These are phyloP conservation scores for Atherix ibis DNA, from an alignment of 2,888 invertebrate species.

Conservation along the genomic window DNA sequence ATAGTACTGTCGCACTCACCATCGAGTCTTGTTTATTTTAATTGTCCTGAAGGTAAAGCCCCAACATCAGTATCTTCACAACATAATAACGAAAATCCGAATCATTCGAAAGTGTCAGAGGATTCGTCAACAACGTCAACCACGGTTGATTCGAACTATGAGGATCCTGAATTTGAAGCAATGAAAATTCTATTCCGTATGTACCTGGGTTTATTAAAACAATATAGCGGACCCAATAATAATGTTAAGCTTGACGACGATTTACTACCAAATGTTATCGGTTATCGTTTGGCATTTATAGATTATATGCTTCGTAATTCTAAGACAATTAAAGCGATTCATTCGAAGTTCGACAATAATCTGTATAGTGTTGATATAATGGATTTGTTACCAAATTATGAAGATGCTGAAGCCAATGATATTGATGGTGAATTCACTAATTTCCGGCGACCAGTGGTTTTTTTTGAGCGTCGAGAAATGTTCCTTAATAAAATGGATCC, in stretches of 20 bases:
- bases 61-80: neutral
- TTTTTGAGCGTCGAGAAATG: constrained; percentile 9
- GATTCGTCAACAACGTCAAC: neutral
- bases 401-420: neutral
- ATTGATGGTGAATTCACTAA: neutral
- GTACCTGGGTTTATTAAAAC: constrained; percentile 37
- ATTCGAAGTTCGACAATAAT: constrained; percentile 5
- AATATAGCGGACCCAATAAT: constrained; percentile 13
- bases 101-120: neutral
- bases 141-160: constrained; percentile 8
- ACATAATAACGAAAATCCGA: neutral
- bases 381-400: neutral
- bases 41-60: neutral
- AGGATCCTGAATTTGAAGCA: constrained; percentile 30
- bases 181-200: constrained; percentile 45
- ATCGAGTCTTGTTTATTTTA: neutral
- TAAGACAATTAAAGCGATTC: constrained; percentile 7
- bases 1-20: neutral
- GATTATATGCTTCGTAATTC: constrained; percentile 6
- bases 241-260: neutral
- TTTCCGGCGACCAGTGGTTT: constrained; percentile 9
- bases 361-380: neutral
- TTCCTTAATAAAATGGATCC: constrained; percentile 10
- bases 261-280: constrained; percentile 4
- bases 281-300: constrained; percentile 9